A percentile compares a stretch with the other conserved stretches of the same genome.
Conservation (phyloP, 1,140 invertebrate genomes). For the Cydia pomonella region DNA sequence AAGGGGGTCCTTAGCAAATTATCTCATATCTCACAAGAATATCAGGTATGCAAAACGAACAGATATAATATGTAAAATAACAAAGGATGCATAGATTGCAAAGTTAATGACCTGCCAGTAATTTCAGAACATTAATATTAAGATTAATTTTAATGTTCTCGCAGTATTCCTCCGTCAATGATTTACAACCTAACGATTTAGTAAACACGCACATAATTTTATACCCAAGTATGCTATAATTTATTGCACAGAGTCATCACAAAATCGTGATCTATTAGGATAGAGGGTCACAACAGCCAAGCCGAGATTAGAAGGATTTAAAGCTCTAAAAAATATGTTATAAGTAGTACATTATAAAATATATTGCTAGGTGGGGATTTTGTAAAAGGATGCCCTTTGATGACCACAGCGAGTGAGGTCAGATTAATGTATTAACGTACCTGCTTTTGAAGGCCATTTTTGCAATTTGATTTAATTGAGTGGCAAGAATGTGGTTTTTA, state of each 20-base stretch:
- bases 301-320: neutral
- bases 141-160: neutral
- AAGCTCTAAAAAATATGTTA: neutral
- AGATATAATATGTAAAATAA: neutral
- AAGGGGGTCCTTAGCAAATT: no score
- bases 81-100: neutral
- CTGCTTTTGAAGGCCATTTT: neutral
- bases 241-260: neutral
- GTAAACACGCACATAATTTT: neutral
- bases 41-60: no score
- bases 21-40: no score
- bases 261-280: neutral
- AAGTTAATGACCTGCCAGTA: constrained; percentile 10
- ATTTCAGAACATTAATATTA: constrained; percentile 10
- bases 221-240: constrained; percentile 1
- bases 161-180: neutral
- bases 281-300: neutral
- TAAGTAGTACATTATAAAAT: neutral
- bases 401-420: neutral
- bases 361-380: neutral
- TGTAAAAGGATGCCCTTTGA: constrained; percentile 12
- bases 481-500: neutral
- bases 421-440: neutral
- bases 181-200: constrained; percentile 1
- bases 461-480: neutral